A percentile compares a stretch with the other conserved stretches of the same genome.
Conservation (phyloP, 2,113 vertebrate genomes). For the Galeopterus variegatus region DNA sequence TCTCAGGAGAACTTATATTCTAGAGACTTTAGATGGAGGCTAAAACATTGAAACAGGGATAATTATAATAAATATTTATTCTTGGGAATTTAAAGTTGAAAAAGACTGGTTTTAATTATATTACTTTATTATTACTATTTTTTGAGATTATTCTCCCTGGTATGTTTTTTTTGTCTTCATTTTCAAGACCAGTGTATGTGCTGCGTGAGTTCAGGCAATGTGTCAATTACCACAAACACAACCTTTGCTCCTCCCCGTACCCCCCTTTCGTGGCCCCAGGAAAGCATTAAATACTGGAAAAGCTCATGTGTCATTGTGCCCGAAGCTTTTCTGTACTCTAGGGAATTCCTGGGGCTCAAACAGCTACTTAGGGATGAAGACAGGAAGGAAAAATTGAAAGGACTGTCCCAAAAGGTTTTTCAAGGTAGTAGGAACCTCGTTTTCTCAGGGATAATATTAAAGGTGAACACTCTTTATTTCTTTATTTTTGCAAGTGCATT, state of each 20-base stretch:
- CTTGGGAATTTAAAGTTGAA: conserved; percentile 17
- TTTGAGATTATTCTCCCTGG: not conserved
- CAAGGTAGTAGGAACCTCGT: conserved; percentile 71
- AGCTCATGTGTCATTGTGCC: not conserved
- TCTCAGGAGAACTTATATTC: not conserved
- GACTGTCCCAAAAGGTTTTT: conserved; percentile 9
- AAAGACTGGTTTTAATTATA: conserved; percentile 35
- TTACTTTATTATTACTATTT: conserved; percentile 3
- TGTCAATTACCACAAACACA: conserved; percentile 36
- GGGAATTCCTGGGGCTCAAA: conserved; percentile 1
- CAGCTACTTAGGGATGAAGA: conserved; percentile 60
- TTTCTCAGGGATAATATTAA: not conserved
- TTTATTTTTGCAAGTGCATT: conserved; percentile 4
- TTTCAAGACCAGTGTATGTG: not conserved
- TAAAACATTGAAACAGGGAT: conserved; percentile 19
- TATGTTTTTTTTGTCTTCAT: conserved; percentile 22
- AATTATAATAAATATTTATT: not conserved
- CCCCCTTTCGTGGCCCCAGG: not conserved
- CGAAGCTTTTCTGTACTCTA: conserved; percentile 5
- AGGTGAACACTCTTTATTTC: not conserved
- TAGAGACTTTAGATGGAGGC: not conserved
- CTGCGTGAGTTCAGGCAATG: not conserved
- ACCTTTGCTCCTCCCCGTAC: not conserved
- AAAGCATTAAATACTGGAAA: conserved; percentile 29
- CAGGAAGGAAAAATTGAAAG: conserved; percentile 58